These are phyloP conservation scores for Bradypus variegatus DNA, from an alignment of 2,797 vertebrate genomes.

Conservation along the genomic window DNA sequence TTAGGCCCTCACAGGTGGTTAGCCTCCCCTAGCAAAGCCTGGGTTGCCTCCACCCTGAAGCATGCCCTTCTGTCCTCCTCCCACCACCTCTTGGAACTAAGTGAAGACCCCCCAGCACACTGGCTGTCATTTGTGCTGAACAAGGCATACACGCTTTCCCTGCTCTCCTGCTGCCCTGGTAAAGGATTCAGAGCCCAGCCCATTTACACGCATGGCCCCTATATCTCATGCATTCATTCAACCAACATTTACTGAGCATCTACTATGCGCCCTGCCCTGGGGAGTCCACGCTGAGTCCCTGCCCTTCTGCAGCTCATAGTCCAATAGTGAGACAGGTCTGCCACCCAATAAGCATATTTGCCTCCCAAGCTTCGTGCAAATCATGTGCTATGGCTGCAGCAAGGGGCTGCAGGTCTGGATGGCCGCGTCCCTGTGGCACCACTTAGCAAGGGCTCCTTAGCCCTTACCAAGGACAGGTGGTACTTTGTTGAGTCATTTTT, in stretches of 20 bases:
- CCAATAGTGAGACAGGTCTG: not conserved
- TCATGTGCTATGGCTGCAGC: not conserved
- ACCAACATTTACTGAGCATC: too few relatives aligned
- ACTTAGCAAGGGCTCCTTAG: not conserved
- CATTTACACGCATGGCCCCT: fast-evolving
- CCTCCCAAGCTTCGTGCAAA: not conserved
- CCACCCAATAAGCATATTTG: not conserved
- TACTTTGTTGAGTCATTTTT: not conserved
- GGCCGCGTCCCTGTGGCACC: not conserved
- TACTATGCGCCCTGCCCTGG: too few relatives aligned
- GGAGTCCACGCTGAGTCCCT: not conserved
- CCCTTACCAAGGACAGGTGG: not conserved
- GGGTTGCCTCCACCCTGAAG: not conserved
- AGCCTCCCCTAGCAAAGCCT: fast-evolving
- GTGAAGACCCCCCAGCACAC: too few relatives aligned
- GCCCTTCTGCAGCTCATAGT: not conserved
- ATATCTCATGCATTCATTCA: not conserved
- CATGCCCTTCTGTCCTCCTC: not conserved
- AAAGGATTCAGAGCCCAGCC: too few relatives aligned
- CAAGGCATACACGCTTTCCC: fast-evolving
- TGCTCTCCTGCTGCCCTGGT: not conserved
- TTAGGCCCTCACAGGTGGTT: not conserved
- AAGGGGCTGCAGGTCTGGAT: not conserved
- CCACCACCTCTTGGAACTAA: not conserved
- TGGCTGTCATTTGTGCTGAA: not conserved